Conservation (phyloP, 2,797 vertebrate species). For the Valencia hispanica region DNA sequence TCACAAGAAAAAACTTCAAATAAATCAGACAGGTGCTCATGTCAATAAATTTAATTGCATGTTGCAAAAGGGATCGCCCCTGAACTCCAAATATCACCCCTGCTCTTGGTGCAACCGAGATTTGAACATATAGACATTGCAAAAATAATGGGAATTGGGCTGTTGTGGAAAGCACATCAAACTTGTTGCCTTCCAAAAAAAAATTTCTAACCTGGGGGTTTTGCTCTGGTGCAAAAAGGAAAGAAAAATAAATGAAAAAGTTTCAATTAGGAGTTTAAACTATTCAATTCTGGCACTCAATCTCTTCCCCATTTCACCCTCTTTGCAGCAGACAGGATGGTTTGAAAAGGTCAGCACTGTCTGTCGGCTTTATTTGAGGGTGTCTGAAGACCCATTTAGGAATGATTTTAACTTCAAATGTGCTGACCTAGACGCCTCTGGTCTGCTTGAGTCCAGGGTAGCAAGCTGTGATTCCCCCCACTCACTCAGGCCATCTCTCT, state of each 20-base stretch:
- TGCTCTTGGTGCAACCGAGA: slow-evolving; percentile 31
- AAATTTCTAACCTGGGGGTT: slow-evolving; percentile 30
- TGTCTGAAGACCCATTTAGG: slow-evolving; percentile 75
- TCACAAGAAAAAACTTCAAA: slow-evolving; percentile 54
- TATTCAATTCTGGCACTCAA: neutral
- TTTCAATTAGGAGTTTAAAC: slow-evolving; percentile 66
- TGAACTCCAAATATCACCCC: slow-evolving; percentile 29
- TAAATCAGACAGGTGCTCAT: slow-evolving; percentile 43
- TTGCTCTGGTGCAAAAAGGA: slow-evolving; percentile 21
- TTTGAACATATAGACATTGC: slow-evolving; percentile 3
- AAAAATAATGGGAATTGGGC: neutral
- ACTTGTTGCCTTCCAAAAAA: too few species aligned
- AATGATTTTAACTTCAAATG: slow-evolving; percentile 70
- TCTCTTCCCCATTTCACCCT: neutral
- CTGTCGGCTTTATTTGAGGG: slow-evolving; percentile 64
- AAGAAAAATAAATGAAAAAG: slow-evolving; percentile 38
- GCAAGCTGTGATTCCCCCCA: slow-evolving; percentile 55
- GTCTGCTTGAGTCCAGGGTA: slow-evolving; percentile 54
- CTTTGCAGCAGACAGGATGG: slow-evolving; percentile 53
- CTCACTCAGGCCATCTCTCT: slow-evolving; percentile 43
- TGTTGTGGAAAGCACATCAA: slow-evolving; percentile 25
- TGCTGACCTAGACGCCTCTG: slow-evolving; percentile 67
- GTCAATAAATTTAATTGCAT: slow-evolving; percentile 68
- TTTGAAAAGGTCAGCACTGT: slow-evolving; percentile 74
- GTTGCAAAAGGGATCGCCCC: neutral